Evolutionary conservation across 2,113 vertebrate species (phyloP).

Genomic region (Indicator maculatus): DNA sequence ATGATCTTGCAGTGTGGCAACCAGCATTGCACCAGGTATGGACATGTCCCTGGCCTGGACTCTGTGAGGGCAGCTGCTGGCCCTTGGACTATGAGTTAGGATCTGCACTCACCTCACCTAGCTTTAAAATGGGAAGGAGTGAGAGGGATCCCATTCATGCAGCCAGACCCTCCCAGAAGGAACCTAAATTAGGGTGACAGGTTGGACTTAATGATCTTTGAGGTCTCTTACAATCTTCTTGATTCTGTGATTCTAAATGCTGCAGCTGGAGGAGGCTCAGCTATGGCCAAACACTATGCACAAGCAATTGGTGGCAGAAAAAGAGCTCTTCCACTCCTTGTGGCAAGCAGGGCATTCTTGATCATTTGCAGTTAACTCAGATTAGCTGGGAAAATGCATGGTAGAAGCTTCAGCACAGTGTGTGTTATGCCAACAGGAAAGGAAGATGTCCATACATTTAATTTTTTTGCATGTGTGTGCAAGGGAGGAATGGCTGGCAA

Average conservation of each 20-base stretch:
- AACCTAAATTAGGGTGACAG: no score
- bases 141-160: neutral
- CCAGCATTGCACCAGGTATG: neutral
- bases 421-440: neutral
- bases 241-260: no score
- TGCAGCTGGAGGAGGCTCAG: neutral
- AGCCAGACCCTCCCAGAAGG: neutral
- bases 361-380: neutral
- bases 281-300: rapidly evolving
- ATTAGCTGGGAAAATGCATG: neutral
- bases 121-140: neutral
- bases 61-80: rapidly evolving
- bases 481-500: neutral
- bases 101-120: rapidly evolving
- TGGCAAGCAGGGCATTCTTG: rapidly evolving
- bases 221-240: no score
- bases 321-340: neutral
- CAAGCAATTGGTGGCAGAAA: neutral
- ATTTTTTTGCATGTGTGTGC: neutral
- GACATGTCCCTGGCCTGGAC: neutral
- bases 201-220: no score
- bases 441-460: neutral
- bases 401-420: neutral
- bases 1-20: neutral
- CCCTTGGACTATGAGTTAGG: neutral